Conservation (phyloP, 2,113 vertebrate genomes). For the Silurus asotus region DNA sequence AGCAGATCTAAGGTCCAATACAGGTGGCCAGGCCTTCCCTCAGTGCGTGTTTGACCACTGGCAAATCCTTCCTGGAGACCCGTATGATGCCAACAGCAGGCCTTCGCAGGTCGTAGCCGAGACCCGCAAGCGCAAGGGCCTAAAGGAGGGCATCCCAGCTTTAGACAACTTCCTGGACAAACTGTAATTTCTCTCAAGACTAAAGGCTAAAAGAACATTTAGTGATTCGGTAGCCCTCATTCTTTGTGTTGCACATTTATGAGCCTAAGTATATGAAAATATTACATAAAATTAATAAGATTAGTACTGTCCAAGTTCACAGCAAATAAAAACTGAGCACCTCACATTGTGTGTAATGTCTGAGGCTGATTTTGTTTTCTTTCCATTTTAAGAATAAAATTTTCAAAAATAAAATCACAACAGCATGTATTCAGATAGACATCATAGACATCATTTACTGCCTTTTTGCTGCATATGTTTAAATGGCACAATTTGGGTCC, state of each 20-base stretch:
- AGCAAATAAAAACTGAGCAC: constrained; percentile 42
- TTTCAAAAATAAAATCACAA: not conserved
- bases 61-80: constrained; percentile 65
- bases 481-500: constrained; percentile 4
- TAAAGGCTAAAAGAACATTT: not conserved
- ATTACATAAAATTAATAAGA: constrained; percentile 12
- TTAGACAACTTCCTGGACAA: constrained; percentile 63
- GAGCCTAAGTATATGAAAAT: constrained; percentile 17
- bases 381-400: not conserved
- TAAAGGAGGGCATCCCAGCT: constrained; percentile 60
- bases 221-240: constrained; percentile 35
- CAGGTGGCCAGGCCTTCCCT: constrained; percentile 65
- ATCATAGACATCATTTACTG: constrained; percentile 12
- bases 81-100: constrained; percentile 49
- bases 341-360: constrained; percentile 27
- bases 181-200: constrained; percentile 41
- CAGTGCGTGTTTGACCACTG: constrained; percentile 63
- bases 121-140: constrained; percentile 59
- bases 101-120: constrained; percentile 57
- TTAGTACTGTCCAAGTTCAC: constrained; percentile 33
- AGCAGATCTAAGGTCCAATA: constrained; percentile 55
- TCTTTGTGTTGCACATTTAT: constrained; percentile 35
- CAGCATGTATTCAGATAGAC: constrained; percentile 15
- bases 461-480: constrained; percentile 4
- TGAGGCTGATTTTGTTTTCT: not conserved